Conservation (phyloP, 2,888 invertebrate species). For the Apamea crenata region DNA sequence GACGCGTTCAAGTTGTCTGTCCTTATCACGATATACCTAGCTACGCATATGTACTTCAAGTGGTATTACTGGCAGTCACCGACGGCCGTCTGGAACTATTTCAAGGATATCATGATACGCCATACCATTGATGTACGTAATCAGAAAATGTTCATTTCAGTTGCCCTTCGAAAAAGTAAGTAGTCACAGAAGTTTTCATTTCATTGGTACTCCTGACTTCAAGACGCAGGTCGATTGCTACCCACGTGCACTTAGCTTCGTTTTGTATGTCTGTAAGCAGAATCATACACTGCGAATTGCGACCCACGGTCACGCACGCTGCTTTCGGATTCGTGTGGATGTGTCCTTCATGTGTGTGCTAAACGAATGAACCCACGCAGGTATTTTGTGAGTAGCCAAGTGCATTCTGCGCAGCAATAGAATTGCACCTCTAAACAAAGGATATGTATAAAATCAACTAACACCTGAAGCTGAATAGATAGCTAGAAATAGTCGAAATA, state of each 20-base stretch:
- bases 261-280: neutral
- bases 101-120: constrained; percentile 83
- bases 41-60: constrained; percentile 81
- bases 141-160: neutral
- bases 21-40: constrained; percentile 81
- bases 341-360: no score
- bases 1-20: constrained; percentile 77
- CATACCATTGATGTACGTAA: constrained; percentile 81
- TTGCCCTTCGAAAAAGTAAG: neutral
- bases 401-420: neutral
- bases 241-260: neutral
- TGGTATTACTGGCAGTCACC: constrained; percentile 84
- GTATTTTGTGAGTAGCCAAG: no score
- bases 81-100: constrained; percentile 79
- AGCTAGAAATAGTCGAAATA: neutral
- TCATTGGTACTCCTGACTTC: neutral
- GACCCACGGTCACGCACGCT: neutral
- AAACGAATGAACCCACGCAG: neutral
- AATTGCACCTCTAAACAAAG: no score
- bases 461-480: no score
- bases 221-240: neutral
- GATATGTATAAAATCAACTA: no score
- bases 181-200: neutral
- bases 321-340: neutral
- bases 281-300: neutral